Base-by-base conservation (phyloP, 2,113 vertebrate species). In the Podocnemis expansa region DNA sequence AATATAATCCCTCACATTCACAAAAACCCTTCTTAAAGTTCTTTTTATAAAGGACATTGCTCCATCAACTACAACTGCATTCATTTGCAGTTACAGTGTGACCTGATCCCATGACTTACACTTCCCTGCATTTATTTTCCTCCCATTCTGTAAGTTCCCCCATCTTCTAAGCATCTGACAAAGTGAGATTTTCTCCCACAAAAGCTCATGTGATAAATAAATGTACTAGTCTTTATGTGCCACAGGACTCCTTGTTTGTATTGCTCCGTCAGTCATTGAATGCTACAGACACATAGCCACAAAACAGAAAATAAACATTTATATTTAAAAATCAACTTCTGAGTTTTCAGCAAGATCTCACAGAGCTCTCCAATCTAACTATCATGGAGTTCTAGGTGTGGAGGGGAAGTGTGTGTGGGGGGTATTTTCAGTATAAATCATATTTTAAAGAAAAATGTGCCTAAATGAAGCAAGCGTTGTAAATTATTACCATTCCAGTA, bases 1-100 rank as follows among this genome's bases (percentile, higher is more conserved):
- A 90, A 85, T 82, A 95, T 82, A 95, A 91, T 51, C 38, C 58
- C 27, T 5, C 81, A 78, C 51, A 58, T 87, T 96, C 91, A 89
- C 63, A 82, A 90, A 94, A 91, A 24, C 2, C 3, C 13, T 60
- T 91, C 76, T 94, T 34, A 79, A 82, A 60, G 4, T 54, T 96
- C n/a, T n/a, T 92, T 84, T 80, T 88, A 3, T 78, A 78, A 41
- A 25, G 80, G 29, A 52, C 60, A 63, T 17, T 82, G 41, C 49
- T 38, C 88, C 49, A 79, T 86, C 81, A 49, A 73, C n/a, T n/a
- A n/a, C n/a, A n/a, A n/a, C n/a, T n/a, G n/a, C n/a, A n/a, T n/a
- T n/a, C n/a, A n/a, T n/a, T n/a, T n/a, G n/a, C n/a, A n/a, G n/a
- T n/a, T n/a, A n/a, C n/a, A n/a, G n/a, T n/a, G n/a, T n/a, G n/a